Evolutionary conservation across 2,113 vertebrate species (phyloP), one percentile per base, ranked within the genome.

Genomic region (Genyomyrus donnyi): DNA sequence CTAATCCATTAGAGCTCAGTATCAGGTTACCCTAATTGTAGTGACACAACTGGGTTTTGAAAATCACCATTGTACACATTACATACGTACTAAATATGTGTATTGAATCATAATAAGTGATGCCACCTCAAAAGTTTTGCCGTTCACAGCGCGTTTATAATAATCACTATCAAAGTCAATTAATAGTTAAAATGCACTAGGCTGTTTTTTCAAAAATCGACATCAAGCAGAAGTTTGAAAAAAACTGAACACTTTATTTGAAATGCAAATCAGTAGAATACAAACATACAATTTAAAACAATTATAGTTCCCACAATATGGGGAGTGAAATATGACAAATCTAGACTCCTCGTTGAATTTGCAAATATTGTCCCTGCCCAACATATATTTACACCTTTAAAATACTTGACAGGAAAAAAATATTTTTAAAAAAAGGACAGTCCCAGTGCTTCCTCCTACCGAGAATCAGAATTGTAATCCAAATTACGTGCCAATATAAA

Each of bases 231-330:
- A 53, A 87, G 85, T 87, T 35, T 87, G 85, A 92, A 95, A 95
- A 93, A 52, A 92, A 93, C 88, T 21, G 90, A 93, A 93, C 93
- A 91, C 92, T 96, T 96, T 96, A 96, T 96, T 96, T 92, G 91
- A 95, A 95, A 94, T 94, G 94, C 93, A 95, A 96, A 95, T 35
- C 92, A 83, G 42, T 93, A 93, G 94, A 92, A 92, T 91, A 93
- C 93, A 92, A 93, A 94, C 93, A 94, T 90, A 92, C 91, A 94
- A 93, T 85, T 91, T 62, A 91, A 49, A 46, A 90, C 56, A 85
- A 89, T 88, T 91, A 92, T 93, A 90, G 92, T 93, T 93, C 92
- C 96, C 96, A 95, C 96, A 96, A 96, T 96, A 96, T 96, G 96
- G 96, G 96, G 95, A 93, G 94, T 1, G 13, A 94, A 92, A 94